phyloP scores from a whole-genome alignment of 2,797 vertebrate species.

The Ptychobarbus kaznakovi region DNA sequence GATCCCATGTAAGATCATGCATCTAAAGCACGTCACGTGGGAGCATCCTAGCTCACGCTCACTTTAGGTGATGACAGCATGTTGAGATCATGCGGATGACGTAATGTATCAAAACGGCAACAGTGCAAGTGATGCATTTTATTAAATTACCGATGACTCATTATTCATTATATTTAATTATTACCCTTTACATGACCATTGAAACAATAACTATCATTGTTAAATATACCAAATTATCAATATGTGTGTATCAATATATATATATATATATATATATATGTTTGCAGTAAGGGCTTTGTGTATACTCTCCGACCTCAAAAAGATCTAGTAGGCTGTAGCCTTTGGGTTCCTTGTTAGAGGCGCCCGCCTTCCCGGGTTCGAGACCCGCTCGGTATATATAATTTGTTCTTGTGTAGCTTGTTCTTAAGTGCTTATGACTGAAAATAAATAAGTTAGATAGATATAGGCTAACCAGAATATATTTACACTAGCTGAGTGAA shows the following conservation, averaged over 20 bases:
- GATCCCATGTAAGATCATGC: neutral
- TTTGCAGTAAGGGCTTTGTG: too few species aligned
- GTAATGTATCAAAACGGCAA: slow-evolving; percentile 21
- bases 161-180: neutral
- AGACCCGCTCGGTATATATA: too few species aligned
- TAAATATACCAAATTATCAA: neutral
- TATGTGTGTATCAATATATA: neutral
- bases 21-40: slow-evolving; percentile 1
- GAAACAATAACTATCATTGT: neutral
- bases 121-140: neutral
- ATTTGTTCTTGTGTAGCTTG: too few species aligned
- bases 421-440: neutral
- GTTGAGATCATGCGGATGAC: slow-evolving; percentile 55
- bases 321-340: too few species aligned
- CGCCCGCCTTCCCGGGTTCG: too few species aligned
- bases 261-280: too few species aligned
- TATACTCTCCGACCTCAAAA: too few species aligned
- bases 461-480: neutral
- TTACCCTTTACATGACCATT: neutral
- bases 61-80: slow-evolving; percentile 49
- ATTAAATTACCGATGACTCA: neutral
- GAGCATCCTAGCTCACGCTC: slow-evolving; percentile 35
- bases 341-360: too few species aligned
- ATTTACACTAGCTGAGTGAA: neutral
- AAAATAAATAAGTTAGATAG: neutral